Base-by-base conservation (phyloP, 2,113 vertebrate genomes). In the Paedocypris sp. region DNA sequence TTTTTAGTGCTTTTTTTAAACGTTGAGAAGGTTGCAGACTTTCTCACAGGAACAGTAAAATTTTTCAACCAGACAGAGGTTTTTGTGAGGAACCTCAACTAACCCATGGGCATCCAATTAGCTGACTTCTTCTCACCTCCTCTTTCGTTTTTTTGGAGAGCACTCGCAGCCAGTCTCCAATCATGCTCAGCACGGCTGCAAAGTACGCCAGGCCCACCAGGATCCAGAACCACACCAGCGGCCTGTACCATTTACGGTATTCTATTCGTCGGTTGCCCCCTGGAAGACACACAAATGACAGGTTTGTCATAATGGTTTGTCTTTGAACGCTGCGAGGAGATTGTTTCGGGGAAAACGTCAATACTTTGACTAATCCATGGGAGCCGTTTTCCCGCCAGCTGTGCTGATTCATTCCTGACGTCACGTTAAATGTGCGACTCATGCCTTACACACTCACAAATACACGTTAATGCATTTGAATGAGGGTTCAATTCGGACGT, bases 131-230 rank as follows among this genome's bases (percentile, higher is more conserved):
- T 20, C 85, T 78, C 73, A 97, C 94, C 92, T 97, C 94, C 80
- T 95, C 92, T 75, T 95, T 95, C 2, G 94, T 97, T 82, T 97
- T 97, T 80, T 92, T 95, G 19, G 94, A 97, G 56, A 97, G 85
- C 41, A 97, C 94, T 68, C 93, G 87, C 46, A 97, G 80, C 93
- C 94, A 97, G 74, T 97, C 94, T 31, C 94, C 90, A 42, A 97
- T 97, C 94, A 97, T 97, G 74, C 93, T 97, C 45, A 97, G 84
- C 18, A 97, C 91, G 49, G 94, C 93, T 53, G 94, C 94, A 63
- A 97, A 97, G 73, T 97, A 97, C 16, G 93, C 93, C 43, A 97
- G 84, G 1, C 94, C 94, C 3, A 96, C 92, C 2, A 97, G 82
- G 76, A 97, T 97, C 93, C 94, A 97, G 70, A 97, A 97, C 93